phyloP scores from a whole-genome alignment of 2,888 invertebrate genomes.

The Aelia acuminata region DNA sequence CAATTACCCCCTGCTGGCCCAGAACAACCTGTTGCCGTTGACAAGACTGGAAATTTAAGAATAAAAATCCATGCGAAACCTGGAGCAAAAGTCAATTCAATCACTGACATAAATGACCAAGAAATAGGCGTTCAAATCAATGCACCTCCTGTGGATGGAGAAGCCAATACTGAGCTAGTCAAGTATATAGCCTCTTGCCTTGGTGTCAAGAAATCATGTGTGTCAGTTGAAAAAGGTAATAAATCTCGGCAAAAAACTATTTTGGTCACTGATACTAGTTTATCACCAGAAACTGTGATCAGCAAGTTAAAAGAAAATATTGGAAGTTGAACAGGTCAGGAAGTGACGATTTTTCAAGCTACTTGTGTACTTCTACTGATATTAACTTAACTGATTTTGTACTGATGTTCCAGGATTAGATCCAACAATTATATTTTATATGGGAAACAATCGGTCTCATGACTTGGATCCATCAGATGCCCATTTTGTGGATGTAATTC shows the following conservation, averaged over 20 bases:
- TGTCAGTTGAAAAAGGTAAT: conserved; percentile 76
- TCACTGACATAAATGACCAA: conserved; percentile 77
- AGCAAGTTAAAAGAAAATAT: conserved; percentile 69
- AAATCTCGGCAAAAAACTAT: conserved; percentile 73
- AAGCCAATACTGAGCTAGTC: conserved; percentile 83
- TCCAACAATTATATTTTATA: conserved; percentile 89
- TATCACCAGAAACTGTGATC: conserved; percentile 71
- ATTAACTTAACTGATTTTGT: background rate
- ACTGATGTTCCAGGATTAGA: conserved; percentile 76
- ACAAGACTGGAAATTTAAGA: conserved; percentile 75
- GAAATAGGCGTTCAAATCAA: conserved; percentile 82
- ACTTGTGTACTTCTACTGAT: background rate
- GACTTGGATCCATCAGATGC: conserved; percentile 87
- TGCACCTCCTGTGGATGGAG: conserved; percentile 86
- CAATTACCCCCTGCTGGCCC: background rate
- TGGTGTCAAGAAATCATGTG: conserved; percentile 79
- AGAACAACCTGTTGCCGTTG: conserved; percentile 69
- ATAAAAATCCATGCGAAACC: conserved; percentile 81
- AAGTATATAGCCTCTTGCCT: conserved; percentile 80
- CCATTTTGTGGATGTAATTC: conserved; percentile 85
- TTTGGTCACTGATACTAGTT: conserved; percentile 70
- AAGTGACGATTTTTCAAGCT: background rate
- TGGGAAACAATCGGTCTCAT: conserved; percentile 83
- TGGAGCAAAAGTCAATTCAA: conserved; percentile 79
- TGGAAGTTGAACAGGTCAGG: background rate